Percentiles rank a stretch among this genome's conserved stretches.
Conservation (phyloP, 2,888 invertebrate species). For the Cephus pygmeus region DNA sequence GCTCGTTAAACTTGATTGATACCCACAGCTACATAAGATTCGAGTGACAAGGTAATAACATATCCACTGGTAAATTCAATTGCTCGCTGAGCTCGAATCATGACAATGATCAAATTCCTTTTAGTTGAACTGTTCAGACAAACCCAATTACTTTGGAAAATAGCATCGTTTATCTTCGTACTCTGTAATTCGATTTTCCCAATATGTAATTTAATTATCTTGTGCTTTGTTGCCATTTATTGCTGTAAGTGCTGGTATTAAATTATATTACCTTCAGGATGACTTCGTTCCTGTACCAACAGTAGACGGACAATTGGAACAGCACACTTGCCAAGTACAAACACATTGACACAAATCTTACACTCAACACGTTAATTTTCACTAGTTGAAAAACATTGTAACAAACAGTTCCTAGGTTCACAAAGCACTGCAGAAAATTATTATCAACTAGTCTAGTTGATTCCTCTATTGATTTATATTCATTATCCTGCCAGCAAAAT, state of each 20-base stretch:
- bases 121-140: conserved; percentile 21
- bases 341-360: too few relatives aligned
- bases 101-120: conserved; percentile 33
- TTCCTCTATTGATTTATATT: too few relatives aligned
- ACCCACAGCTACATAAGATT: conserved; percentile 36
- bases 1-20: conserved; percentile 19
- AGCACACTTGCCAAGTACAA: too few relatives aligned
- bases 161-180: conserved; percentile 30
- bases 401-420: too few relatives aligned
- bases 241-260: not conserved
- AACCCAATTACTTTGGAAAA: conserved; percentile 39
- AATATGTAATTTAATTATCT: too few relatives aligned
- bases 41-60: conserved; percentile 34
- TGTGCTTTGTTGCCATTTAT: too few relatives aligned
- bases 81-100: conserved; percentile 30
- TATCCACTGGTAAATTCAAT: conserved; percentile 34
- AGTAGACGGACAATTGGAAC: conserved; percentile 24
- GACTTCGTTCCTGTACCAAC: conserved; percentile 25
- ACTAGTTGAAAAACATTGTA: too few relatives aligned
- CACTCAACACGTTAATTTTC: too few relatives aligned
- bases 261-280: conserved; percentile 25
- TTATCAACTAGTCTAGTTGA: too few relatives aligned
- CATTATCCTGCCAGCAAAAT: too few relatives aligned
- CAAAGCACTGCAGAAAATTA: too few relatives aligned
- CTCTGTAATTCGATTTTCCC: conserved; percentile 29